Base-by-base conservation (phyloP, 2,113 vertebrate species). In the Prietella phreatophila region DNA sequence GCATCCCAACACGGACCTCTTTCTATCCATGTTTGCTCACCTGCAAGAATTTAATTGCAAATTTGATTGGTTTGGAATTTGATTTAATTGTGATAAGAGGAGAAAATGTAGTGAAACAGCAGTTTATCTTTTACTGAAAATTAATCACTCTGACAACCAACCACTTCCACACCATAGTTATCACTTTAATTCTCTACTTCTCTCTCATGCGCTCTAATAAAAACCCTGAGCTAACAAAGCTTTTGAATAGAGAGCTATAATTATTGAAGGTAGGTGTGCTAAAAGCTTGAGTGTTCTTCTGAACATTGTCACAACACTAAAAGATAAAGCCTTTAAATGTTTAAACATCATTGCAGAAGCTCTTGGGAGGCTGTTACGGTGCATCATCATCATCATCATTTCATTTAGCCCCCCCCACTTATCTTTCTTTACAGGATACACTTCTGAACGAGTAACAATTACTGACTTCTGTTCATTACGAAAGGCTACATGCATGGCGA, bases 291-390 rank as follows among this genome's bases (percentile, higher is more conserved):
- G 53, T 36, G 30, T 60, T 82, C 19, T 33, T 33, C 79, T 13
- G 20, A 56, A 81, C 30, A 36, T 36, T 87, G 90, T 93, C 94
- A 92, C 93, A 93, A 92, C 94, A 94, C 93, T 93, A 69, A 93
- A 92, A 88, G 84, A 87, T 90, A 89, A 85, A 90, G 92, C 90
- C 94, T 87, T 86, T 84, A 42, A 42, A 69, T 63, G 36, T 85
- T 71, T 76, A 83, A 89, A 86, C 89, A 90, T 39, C 84, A 33
- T 42, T 81, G 76, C 30, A 56, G 39, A 47, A 10, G 17, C 56
- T 80, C 81, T 61, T 22, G 61, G 61, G 63, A 27, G 5, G 78
- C 76, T 67, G 11, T 85, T 87, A 42, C 25, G 10, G 76, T 58
- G 42, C 19, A 27, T 58, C 60, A 82, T 89, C 19, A 27, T 58